Evolutionary conservation across 2,888 invertebrate species (phyloP).

Genomic region (Dicyrtoma fusca): DNA sequence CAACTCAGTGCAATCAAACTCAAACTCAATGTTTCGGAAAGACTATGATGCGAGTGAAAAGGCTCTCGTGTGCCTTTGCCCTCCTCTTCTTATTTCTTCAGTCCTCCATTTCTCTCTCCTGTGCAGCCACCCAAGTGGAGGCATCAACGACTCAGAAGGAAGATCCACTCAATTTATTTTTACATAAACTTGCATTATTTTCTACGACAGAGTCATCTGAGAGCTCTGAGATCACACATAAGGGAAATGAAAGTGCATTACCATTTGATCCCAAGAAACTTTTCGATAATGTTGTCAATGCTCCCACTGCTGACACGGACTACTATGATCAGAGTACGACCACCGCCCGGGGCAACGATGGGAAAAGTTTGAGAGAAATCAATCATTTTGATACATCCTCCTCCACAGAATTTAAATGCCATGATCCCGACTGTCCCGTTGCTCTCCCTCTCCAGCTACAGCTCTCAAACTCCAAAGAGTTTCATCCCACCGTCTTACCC

Average conservation of each 20-base stretch:
- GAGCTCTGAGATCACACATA: not conserved
- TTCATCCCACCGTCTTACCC: conserved; percentile 7
- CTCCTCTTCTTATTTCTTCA: no score
- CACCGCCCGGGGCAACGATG: not conserved
- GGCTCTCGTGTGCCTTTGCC: no score
- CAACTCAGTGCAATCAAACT: no score
- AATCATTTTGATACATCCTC: not conserved
- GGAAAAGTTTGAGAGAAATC: conserved; percentile 5
- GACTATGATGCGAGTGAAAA: no score
- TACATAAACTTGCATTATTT: not conserved
- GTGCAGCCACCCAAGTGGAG: no score
- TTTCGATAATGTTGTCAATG: conserved; percentile 5
- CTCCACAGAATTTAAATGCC: conserved; percentile 9
- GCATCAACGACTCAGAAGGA: no score
- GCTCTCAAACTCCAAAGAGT: not conserved
- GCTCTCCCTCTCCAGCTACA: not conserved
- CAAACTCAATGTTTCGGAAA: no score
- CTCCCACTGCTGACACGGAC: conserved; percentile 4
- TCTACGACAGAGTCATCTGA: not conserved
- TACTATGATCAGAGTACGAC: not conserved
- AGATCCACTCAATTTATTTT: no score
- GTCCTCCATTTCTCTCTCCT: no score
- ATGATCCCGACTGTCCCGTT: not conserved
- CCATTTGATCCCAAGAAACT: not conserved
- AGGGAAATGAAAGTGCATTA: not conserved